phyloP scores from a whole-genome alignment of 2,113 vertebrate genomes.

The Leptocoma aspasia region DNA sequence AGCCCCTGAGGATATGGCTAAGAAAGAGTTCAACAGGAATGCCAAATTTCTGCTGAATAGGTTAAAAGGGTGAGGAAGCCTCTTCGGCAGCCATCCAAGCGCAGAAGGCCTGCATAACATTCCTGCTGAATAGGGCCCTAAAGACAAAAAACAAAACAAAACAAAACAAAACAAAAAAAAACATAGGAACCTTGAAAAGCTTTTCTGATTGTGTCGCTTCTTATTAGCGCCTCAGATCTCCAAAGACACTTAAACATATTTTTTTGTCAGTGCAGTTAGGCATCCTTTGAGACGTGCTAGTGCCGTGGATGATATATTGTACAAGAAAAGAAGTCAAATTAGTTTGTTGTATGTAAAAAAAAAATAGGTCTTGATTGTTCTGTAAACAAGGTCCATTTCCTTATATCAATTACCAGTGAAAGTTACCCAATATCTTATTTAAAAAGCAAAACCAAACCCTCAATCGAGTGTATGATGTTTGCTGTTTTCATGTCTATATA shows the following conservation, averaged over 20 bases:
- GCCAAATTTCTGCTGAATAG: slow-evolving; percentile 75
- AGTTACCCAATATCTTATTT: not conserved
- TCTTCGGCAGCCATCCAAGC: slow-evolving; percentile 75
- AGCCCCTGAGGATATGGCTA: slow-evolving; percentile 73
- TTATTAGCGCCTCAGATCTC: slow-evolving; percentile 24
- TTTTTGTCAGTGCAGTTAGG: slow-evolving; percentile 46
- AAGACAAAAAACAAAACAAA: slow-evolving; percentile 73
- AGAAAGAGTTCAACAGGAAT: slow-evolving; percentile 73
- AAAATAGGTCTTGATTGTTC: not conserved
- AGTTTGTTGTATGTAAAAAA: not conserved
- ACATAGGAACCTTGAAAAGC: slow-evolving; percentile 67
- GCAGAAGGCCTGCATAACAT: slow-evolving; percentile 73
- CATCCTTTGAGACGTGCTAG: slow-evolving; percentile 36
- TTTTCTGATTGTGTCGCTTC: slow-evolving; percentile 46
- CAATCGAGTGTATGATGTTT: not conserved
- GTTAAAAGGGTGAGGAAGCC: slow-evolving; percentile 74
- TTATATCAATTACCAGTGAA: not conserved
- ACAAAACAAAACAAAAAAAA: slow-evolving; percentile 71
- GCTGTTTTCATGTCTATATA: not conserved
- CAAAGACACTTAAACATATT: slow-evolving; percentile 22
- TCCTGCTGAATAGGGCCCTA: slow-evolving; percentile 72
- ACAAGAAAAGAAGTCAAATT: slow-evolving; percentile 20
- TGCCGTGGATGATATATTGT: not conserved
- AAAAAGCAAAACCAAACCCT: slow-evolving; percentile 7
- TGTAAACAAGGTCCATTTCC: not conserved